Conservation (phyloP, 2,888 invertebrate species). For the Elmis aenea region DNA sequence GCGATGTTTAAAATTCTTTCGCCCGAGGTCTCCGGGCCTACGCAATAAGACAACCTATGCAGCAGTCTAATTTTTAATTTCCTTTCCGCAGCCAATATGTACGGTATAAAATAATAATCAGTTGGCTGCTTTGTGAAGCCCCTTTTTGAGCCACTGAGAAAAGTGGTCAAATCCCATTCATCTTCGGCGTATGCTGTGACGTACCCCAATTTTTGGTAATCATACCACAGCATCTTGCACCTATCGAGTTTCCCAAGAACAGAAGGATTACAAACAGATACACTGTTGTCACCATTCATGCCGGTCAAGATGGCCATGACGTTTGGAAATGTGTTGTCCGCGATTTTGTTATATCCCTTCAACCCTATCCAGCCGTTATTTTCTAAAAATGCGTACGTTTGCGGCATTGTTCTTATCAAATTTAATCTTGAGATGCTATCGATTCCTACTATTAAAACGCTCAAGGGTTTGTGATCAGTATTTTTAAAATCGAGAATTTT, state of each 20-base stretch:
- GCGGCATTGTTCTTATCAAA: constrained; percentile 68
- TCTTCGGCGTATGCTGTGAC: constrained; percentile 80
- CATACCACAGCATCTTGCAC: constrained; percentile 74
- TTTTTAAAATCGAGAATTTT: constrained; percentile 30
- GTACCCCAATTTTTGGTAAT: constrained; percentile 65
- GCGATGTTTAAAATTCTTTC: constrained; percentile 68
- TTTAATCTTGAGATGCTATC: constrained; percentile 81
- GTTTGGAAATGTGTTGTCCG: constrained; percentile 88
- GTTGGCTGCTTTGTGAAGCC: constrained; percentile 72
- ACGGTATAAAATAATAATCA: constrained; percentile 76
- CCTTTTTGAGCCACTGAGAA: constrained; percentile 66
- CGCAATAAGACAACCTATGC: constrained; percentile 44
- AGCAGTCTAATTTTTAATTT: constrained; percentile 35
- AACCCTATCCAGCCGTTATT: constrained; percentile 46
- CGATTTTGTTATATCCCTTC: constrained; percentile 58
- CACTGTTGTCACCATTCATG: constrained; percentile 45
- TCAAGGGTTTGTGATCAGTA: constrained; percentile 45
- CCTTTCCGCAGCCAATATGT: constrained; percentile 63
- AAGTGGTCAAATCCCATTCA: constrained; percentile 65
- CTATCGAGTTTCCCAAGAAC: constrained; percentile 57
- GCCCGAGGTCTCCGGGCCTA: constrained; percentile 58
- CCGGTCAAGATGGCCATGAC: constrained; percentile 79
- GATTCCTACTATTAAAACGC: constrained; percentile 75
- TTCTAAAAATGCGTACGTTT: constrained; percentile 62
- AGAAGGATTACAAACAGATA: constrained; percentile 50